Percentiles rank a stretch among this genome's conserved stretches.
These are phyloP conservation scores for Echinometra lucunter DNA, from an alignment of 53 echinoderm and acorn worm species.

Conservation along the genomic window DNA sequence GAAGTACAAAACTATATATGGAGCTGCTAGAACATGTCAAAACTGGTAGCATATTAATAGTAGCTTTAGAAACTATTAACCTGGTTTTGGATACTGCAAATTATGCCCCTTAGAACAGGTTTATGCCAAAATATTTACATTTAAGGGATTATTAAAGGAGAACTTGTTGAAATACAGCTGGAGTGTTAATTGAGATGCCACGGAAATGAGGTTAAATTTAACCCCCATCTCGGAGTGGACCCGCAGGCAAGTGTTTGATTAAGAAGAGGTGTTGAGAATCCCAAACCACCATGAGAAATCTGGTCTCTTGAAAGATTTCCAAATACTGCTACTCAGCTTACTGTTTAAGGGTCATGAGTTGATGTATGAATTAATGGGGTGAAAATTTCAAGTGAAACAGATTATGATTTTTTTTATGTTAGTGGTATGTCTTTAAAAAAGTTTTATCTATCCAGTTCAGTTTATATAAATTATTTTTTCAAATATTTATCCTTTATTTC, in stretches of 20 bases:
- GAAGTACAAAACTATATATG: too few relatives aligned
- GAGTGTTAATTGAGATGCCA: conserved; percentile 45
- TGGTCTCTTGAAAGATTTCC: not conserved
- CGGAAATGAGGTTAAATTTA: conserved; percentile 48
- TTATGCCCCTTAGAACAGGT: not conserved
- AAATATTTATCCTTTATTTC: too few relatives aligned
- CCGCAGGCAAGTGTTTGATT: conserved; percentile 19
- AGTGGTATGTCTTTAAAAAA: not conserved
- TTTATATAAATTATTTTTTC: too few relatives aligned
- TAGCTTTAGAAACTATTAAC: not conserved
- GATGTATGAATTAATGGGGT: not conserved
- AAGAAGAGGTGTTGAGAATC: not conserved
- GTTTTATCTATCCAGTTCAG: too few relatives aligned
- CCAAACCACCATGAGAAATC: not conserved
- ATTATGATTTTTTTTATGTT: not conserved
- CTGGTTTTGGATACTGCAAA: not conserved
- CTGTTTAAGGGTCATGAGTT: too few relatives aligned
- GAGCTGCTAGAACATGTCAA: too few relatives aligned
- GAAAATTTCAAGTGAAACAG: not conserved
- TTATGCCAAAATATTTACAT: conserved; percentile 52
- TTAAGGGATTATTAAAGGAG: not conserved
- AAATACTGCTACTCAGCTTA: too few relatives aligned
- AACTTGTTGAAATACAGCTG: conserved; percentile 40
- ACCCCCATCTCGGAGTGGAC: not conserved
- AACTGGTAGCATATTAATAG: not conserved